These are phyloP conservation scores for Molothrus aeneus DNA, from an alignment of 2,797 vertebrate species.

Conservation along the genomic window DNA sequence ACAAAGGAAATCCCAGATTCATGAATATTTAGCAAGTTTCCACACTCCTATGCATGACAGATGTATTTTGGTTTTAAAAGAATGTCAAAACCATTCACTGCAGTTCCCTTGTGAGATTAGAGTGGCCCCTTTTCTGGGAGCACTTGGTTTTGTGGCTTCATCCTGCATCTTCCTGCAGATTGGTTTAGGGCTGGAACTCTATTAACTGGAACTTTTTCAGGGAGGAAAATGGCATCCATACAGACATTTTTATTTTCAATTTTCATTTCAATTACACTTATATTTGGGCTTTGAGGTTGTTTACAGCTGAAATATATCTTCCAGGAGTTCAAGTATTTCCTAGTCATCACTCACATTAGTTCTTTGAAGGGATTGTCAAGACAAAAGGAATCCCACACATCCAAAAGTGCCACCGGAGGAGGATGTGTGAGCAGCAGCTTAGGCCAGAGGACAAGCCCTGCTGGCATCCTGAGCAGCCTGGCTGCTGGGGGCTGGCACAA, in stretches of 20 bases:
- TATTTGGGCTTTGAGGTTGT: background rate
- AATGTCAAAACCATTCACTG: background rate
- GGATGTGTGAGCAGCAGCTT: background rate
- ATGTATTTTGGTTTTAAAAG: constrained; percentile 2
- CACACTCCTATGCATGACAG: background rate
- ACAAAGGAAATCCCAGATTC: background rate
- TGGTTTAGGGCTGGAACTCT: background rate
- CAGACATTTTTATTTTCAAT: background rate
- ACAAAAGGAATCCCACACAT: background rate
- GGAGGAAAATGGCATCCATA: background rate
- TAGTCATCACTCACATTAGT: background rate
- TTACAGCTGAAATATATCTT: background rate
- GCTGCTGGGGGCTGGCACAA: background rate
- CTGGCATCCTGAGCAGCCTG: background rate
- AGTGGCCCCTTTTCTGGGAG: background rate
- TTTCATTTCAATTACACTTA: background rate
- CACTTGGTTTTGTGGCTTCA: background rate
- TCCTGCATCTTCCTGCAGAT: background rate
- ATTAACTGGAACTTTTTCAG: background rate
- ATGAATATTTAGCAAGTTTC: constrained; percentile 32
- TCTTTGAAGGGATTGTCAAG: background rate
- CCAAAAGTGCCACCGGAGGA: background rate
- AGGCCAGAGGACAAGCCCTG: background rate
- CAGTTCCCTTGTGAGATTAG: background rate
- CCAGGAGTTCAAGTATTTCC: background rate